Evolutionary conservation across 2,888 invertebrate species (phyloP), one percentile per base, ranked within the genome.

Genomic region (Mongoloraphidia duomilia): DNA sequence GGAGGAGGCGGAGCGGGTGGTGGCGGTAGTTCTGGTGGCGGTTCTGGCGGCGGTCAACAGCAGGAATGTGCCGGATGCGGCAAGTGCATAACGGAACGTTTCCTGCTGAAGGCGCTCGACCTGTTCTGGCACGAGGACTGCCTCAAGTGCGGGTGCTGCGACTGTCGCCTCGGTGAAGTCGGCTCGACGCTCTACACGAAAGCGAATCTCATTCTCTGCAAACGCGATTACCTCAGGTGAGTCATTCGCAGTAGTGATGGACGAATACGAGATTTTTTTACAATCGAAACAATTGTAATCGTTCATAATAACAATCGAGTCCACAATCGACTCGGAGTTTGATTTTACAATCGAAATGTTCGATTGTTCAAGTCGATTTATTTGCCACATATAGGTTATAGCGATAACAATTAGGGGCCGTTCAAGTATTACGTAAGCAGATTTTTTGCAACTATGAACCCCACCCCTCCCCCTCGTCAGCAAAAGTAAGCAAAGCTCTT

Each of bases 71-170:
- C 87, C 8, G 88, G 87, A 43, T 91, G 91, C 62, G 85, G 87
- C 52, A 89, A 89, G 68, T 75, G 81, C 56, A 92, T 92, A 67
- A 83, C 82, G 2, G 90, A 89, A 65, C 71, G 84, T 66, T 86
- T 76, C 66, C 76, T 91, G 41, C 75, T 91, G 57, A 87, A 85
- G 63, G 91, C 91, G 0, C 73, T 92, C 69, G 91, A 92, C 65
- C 75, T 89, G 64, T 88, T 80, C 69, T 93, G 93, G 92, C 93
- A 93, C 70, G 92, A 93, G 60, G 92, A 92, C 69, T 92, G 92
- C 62, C 76, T 93, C 55, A 92, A 92, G 64, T 89, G 89, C 63
- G 88, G 89, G 52, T 91, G 91, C 69, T 93, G 93, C 64, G 89
- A 91, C 68, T 92, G 91, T 66, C 76, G 91, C 46, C 78, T 93